Conservation (phyloP, 2,797 vertebrate species). For the Adelosebastes latens region DNA sequence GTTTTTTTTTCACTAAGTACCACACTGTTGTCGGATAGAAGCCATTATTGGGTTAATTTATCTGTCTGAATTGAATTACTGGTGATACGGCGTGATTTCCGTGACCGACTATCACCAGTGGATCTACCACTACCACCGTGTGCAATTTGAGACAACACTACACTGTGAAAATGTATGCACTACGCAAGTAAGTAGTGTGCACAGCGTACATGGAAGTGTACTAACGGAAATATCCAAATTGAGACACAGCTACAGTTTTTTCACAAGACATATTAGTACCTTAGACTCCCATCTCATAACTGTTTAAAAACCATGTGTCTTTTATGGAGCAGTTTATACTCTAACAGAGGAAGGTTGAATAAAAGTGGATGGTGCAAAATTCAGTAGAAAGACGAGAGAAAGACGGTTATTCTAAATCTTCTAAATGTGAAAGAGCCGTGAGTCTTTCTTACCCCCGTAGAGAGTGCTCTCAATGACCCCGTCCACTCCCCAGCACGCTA, state of each 20-base stretch:
- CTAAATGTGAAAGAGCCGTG: background rate
- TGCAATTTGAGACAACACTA: background rate
- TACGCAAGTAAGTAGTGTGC: background rate
- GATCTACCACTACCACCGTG: too few species aligned
- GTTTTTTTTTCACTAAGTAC: too few species aligned
- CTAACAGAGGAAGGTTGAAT: background rate
- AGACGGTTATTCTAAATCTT: background rate
- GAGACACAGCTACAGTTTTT: background rate
- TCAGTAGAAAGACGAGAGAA: background rate
- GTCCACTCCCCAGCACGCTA: background rate
- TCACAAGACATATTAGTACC: background rate
- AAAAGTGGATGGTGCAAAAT: background rate
- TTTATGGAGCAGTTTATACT: background rate
- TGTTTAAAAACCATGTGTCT: background rate
- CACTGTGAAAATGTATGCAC: background rate
- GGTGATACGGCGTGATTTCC: background rate
- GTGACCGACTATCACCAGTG: too few species aligned
- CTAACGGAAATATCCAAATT: background rate
- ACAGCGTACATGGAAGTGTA: background rate
- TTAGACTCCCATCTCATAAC: background rate
- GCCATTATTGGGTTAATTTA: background rate
- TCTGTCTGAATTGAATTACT: background rate
- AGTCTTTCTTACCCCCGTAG: background rate
- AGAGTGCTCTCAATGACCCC: conserved; percentile 28
- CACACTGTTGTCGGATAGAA: too few species aligned